Base-by-base conservation (phyloP, 2,797 vertebrate species). In the Coendou prehensilis region DNA sequence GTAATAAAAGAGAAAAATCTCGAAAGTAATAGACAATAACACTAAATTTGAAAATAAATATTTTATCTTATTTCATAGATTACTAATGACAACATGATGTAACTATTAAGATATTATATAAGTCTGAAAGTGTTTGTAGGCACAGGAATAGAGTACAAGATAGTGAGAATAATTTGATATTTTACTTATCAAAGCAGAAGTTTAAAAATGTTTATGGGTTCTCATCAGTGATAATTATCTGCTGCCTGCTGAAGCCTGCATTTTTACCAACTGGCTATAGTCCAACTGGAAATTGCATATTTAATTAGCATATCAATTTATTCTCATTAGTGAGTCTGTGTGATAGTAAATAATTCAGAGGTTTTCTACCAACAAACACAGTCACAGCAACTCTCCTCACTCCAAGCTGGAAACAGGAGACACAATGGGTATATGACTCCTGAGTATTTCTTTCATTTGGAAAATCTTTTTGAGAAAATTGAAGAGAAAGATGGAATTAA, bases 261-360 rank as follows among this genome's bases (percentile, higher is more conserved):
- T 90, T 97, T 97, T 93, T 57, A 82, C 61, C 88, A 94, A 3
- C 7, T 98, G 98, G 93, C 87, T 47, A 37, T 30, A 5, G 47
- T 91, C 96, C 94, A 97, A 67, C 50, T 92, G 69, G 81, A 71
- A 95, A 64, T 92, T 97, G 92, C 87, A 88, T 97, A 96, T 97
- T 97, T 97, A 97, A 97, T 96, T 96, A 96, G 63, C 76, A 45
- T 81, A 89, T 61, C 73, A 94, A 97, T 98, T 97, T 97, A 96
- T 96, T 97, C 96, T 98, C 97, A 76, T 97, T 97, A 95, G 75
- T 79, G 91, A 91, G 75, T 85, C 78, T 93, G 26, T 59, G 93
- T 86, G 93, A 63, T 54, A 63, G 87, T 91, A 97, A 98, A 98
- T 97, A 97, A 97, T 97, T 97, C 94, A 97, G 93, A 97, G 13